Evolutionary conservation across 2,113 vertebrate species (phyloP).

Genomic region (Forbesichthys papilliferus): DNA sequence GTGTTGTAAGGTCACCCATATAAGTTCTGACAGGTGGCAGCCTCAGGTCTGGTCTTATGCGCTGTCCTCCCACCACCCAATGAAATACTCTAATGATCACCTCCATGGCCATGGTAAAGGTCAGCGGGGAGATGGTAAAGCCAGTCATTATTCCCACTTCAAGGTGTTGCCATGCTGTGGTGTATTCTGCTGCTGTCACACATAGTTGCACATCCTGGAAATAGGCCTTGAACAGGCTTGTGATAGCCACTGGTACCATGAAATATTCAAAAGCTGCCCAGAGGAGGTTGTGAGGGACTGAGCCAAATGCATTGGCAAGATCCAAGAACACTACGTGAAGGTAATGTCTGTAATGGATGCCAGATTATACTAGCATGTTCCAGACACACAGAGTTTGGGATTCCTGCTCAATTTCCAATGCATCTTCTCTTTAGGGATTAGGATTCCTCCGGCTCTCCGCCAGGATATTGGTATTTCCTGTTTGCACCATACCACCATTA

Average conservation of each 20-base stretch:
- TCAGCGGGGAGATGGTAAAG: slow-evolving; percentile 9
- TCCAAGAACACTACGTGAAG: slow-evolving; percentile 9
- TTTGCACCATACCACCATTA: background rate
- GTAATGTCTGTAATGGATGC: background rate
- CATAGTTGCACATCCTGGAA: slow-evolving; percentile 12
- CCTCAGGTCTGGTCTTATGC: background rate
- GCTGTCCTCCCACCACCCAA: background rate
- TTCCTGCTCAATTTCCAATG: slow-evolving; percentile 5
- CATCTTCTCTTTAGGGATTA: slow-evolving; percentile 17
- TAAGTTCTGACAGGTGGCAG: slow-evolving; percentile 6
- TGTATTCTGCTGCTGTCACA: background rate
- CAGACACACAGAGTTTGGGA: background rate
- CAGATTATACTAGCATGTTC: slow-evolving; percentile 2
- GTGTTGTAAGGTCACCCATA: slow-evolving; percentile 24
- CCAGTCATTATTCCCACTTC: slow-evolving; percentile 1
- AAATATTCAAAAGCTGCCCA: slow-evolving; percentile 9
- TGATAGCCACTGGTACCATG: background rate
- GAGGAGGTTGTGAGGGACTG: background rate
- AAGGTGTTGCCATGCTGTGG: slow-evolving; percentile 1
- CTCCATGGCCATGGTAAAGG: background rate
- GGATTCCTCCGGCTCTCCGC: background rate
- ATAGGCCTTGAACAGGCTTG: background rate
- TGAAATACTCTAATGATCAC: background rate
- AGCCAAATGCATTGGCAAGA: slow-evolving; percentile 8
- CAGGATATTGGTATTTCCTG: background rate